Evolutionary conservation across 2,797 vertebrate genomes (phyloP).

Genomic region (Melanotaenia pygmaea): DNA sequence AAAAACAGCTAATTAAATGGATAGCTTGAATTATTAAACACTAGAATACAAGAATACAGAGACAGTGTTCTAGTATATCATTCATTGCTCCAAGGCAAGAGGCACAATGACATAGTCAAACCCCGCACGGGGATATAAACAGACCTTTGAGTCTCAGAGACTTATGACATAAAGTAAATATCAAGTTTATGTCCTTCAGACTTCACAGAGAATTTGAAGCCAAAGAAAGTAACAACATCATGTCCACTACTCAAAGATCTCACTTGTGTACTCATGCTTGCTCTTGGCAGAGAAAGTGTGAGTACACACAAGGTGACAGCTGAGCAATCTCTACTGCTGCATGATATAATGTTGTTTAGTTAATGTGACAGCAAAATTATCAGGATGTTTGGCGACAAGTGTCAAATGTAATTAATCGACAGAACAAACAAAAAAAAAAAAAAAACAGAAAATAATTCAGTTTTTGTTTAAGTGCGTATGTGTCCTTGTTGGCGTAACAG

Average conservation of each 20-base stretch:
- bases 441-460: neutral
- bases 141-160: conserved; percentile 23
- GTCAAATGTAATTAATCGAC: conserved; percentile 20
- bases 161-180: conserved; percentile 65
- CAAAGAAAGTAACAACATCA: conserved; percentile 58
- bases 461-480: neutral
- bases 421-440: neutral
- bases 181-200: conserved; percentile 60
- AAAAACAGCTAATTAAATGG: neutral
- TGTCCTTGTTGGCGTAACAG: conserved; percentile 18
- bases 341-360: conserved; percentile 55
- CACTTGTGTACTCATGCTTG: conserved; percentile 36
- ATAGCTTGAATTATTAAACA: conserved; percentile 2
- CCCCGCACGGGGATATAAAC: conserved; percentile 45
- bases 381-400: conserved; percentile 29
- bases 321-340: conserved; percentile 39
- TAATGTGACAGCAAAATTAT: conserved; percentile 67
- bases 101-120: conserved; percentile 37
- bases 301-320: conserved; percentile 20
- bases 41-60: neutral
- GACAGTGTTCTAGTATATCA: neutral
- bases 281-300: conserved; percentile 50
- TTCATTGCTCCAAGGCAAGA: conserved; percentile 9
- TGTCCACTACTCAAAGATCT: conserved; percentile 32
- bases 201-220: conserved; percentile 66